A percentile compares a stretch with the other conserved stretches of the same genome.
phyloP scores from a whole-genome alignment of 2,797 vertebrate genomes.

The Crax fasciolata region DNA sequence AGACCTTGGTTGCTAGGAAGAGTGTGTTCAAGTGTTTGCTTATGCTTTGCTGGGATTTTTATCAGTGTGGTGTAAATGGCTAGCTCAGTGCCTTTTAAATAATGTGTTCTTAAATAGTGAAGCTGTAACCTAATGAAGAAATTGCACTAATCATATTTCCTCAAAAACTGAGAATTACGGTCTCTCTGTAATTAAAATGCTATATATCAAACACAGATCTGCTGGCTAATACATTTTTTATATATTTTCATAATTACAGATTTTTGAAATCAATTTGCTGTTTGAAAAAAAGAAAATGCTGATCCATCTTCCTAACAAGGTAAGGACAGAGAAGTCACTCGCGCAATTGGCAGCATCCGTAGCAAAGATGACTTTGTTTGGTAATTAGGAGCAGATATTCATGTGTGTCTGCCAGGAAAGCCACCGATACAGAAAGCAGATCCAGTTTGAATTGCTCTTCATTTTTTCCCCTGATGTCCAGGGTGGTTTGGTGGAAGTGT shows the following conservation, averaged over 20 bases:
- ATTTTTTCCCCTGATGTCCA: neutral
- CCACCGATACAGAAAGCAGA: accelerated
- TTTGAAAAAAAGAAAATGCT: neutral
- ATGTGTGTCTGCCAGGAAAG: neutral
- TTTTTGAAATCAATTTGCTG: neutral
- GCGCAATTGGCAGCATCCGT: neutral
- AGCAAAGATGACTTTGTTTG: neutral
- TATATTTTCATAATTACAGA: neutral
- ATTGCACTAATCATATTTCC: slow-evolving; percentile 34
- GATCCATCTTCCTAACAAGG: neutral
- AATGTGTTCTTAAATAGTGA: slow-evolving; percentile 10
- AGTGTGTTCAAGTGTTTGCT: slow-evolving; percentile 51
- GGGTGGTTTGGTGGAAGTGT: neutral
- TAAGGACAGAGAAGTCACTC: neutral
- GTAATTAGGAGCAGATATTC: neutral
- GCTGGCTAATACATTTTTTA: neutral
- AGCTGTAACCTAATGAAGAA: slow-evolving; percentile 19
- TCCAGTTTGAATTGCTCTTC: neutral
- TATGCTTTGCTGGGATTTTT: slow-evolving; percentile 38
- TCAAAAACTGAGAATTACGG: neutral
- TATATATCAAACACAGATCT: neutral
- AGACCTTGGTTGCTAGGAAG: slow-evolving; percentile 82
- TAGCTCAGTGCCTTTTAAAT: slow-evolving; percentile 33
- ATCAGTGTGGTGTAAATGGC: slow-evolving; percentile 42
- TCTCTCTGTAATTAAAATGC: neutral